phyloP scores from a whole-genome alignment of 2,888 invertebrate species.

The Sympetrum striolatum region DNA sequence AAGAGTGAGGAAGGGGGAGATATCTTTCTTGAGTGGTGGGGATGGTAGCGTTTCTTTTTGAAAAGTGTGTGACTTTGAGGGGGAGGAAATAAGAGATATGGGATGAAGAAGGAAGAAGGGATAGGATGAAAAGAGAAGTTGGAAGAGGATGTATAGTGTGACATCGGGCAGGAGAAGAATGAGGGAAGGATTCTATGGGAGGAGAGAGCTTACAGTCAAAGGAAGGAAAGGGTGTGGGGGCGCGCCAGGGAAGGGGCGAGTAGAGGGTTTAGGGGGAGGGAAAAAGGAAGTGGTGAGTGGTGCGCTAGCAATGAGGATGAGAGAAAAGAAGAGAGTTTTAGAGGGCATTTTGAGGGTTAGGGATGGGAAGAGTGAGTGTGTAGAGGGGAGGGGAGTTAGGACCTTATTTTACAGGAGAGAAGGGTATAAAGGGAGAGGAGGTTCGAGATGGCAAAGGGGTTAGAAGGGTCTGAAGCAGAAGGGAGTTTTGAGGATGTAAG shows the following conservation, averaged over 20 bases:
- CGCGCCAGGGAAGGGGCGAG: neutral
- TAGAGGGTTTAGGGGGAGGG: neutral
- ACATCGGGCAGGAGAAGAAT: neutral
- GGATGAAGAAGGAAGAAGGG: neutral
- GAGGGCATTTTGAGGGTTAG: neutral
- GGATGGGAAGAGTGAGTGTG: neutral
- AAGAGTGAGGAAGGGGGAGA: neutral
- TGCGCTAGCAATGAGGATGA: neutral
- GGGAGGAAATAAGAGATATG: neutral
- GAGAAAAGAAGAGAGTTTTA: neutral
- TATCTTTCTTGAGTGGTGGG: neutral
- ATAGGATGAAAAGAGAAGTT: neutral
- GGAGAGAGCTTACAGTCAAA: neutral
- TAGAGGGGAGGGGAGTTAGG: neutral
- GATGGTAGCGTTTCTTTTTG: neutral
- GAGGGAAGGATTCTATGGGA: neutral
- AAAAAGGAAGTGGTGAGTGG: neutral
- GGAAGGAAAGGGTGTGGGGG: neutral
- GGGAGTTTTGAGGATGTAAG: neutral
- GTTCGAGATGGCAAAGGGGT: neutral
- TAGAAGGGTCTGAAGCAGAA: neutral
- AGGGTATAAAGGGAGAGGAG: neutral
- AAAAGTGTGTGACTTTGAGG: constrained; percentile 29
- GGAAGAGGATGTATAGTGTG: neutral
- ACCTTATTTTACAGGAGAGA: neutral